Conservation (phyloP, 2,797 vertebrate species). For the Myotis pilosus region DNA sequence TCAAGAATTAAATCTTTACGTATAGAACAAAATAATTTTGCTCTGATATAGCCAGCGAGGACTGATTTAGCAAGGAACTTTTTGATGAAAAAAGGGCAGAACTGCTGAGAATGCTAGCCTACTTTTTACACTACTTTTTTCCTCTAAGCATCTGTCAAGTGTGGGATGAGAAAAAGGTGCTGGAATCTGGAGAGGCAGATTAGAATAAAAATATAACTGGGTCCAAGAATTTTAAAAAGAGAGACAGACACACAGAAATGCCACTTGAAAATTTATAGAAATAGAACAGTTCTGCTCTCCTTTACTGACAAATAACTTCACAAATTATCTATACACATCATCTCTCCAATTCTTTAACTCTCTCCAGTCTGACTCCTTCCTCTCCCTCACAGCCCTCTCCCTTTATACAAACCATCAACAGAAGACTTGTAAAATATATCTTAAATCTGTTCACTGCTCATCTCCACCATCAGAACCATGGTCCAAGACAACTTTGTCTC, state of each 20-base stretch:
- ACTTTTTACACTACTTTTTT: slow-evolving; percentile 69
- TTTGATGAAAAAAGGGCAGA: slow-evolving; percentile 73
- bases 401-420: background rate
- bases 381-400: background rate
- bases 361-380: background rate
- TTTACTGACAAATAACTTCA: slow-evolving; percentile 44
- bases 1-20: slow-evolving; percentile 51
- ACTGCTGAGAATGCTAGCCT: slow-evolving; percentile 69
- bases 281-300: slow-evolving; percentile 25
- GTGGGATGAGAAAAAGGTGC: slow-evolving; percentile 74
- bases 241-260: slow-evolving; percentile 49
- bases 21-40: slow-evolving; percentile 66
- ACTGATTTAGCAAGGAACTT: slow-evolving; percentile 72
- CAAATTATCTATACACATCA: background rate
- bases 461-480: background rate
- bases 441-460: slow-evolving; percentile 9
- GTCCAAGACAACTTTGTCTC: background rate
- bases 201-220: slow-evolving; percentile 71
- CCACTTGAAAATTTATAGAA: slow-evolving; percentile 53
- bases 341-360: slow-evolving; percentile 19
- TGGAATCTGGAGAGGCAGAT: slow-evolving; percentile 71
- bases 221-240: slow-evolving; percentile 62
- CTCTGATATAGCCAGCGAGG: slow-evolving; percentile 36
- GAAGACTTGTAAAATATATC: slow-evolving; percentile 14
- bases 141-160: slow-evolving; percentile 76